Base-by-base conservation (phyloP, 2,797 vertebrate species). In the Smutsia gigantea region DNA sequence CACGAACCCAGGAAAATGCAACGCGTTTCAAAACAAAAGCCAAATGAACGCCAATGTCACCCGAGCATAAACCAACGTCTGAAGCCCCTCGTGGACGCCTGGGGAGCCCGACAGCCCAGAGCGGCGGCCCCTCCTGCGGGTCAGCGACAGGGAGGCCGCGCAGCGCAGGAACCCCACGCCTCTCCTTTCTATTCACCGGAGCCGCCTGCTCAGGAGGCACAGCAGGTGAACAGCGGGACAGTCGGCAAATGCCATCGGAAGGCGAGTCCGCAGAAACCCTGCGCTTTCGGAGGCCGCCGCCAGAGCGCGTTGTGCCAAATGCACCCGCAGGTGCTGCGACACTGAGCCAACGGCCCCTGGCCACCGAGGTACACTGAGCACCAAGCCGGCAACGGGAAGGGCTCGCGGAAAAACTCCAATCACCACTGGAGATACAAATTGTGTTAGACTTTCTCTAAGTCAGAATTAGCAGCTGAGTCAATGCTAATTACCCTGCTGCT, bases 221-320 rank as follows among this genome's bases (percentile, higher is more conserved):
- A 12, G 46, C 46, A 12, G 46, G 46, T 12, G 10, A 46, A 46
- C 46, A 11, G 46, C 46, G 46, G 10, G 10, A 2, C 46, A 46
- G 10, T 46, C 46, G 10, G 46, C 46, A 46, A 12, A 12, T 2
- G 46, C 46, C 46, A 12, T 46, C 10, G 10, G 46, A 46, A 46
- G 11, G 46, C 1, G 0, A 1, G 0, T 6, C 1, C 11, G 9
- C 0, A 2, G 31, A 37, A 10, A 63, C 69, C 0, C 13, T 5
- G 0, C 15, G 2, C 5, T 8, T 37, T 1, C 42, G 49, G 23
- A 11, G 46, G 46, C 46, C 46, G 11, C 46, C 11, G 46, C 46
- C 46, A 0, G 46, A 46, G 46, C 46, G 10, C 46, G 46, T 10
- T 12, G 3, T 2, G 0, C 37, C 29, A 0, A 2, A 18, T 2